A percentile compares a stretch with the other conserved stretches of the same genome.
These are phyloP conservation scores for Drosophila ustulata DNA, from an alignment of 2,888 invertebrate genomes.

Conservation along the genomic window DNA sequence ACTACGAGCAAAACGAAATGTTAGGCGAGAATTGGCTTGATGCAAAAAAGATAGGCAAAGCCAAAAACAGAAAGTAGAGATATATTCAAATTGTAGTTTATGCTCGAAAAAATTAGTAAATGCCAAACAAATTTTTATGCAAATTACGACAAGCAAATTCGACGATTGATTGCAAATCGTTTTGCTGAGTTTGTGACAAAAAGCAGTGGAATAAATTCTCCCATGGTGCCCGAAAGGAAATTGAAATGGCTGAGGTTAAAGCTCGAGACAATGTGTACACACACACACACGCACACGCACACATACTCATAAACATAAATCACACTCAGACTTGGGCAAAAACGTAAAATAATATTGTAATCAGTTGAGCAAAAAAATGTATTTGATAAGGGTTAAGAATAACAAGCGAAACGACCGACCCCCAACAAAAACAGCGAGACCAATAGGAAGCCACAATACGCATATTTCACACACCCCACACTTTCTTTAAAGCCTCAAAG, in stretches of 20 bases:
- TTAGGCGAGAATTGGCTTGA: slow-evolving; percentile 16
- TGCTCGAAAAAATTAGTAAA: slow-evolving; percentile 42
- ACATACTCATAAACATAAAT: slow-evolving; percentile 43
- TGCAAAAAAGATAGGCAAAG: neutral
- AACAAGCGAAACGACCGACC: slow-evolving; percentile 16
- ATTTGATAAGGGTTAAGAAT: slow-evolving; percentile 67
- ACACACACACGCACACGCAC: neutral
- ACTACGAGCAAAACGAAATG: slow-evolving; percentile 33
- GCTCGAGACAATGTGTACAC: neutral
- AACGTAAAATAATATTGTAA: slow-evolving; percentile 60
- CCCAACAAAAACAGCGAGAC: slow-evolving; percentile 3
- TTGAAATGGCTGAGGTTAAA: slow-evolving; percentile 16
- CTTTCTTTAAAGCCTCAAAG: slow-evolving; percentile 28
- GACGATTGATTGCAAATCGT: slow-evolving; percentile 26
- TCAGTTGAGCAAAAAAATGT: slow-evolving; percentile 43
- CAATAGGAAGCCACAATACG: slow-evolving; percentile 38
- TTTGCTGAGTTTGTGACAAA: slow-evolving; percentile 34
- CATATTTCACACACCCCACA: slow-evolving; percentile 52
- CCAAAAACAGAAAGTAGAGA: neutral
- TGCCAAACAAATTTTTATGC: slow-evolving; percentile 48
- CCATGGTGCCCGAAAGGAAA: slow-evolving; percentile 9
- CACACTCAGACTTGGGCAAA: slow-evolving; percentile 16
- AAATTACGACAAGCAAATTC: slow-evolving; percentile 35
- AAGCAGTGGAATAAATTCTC: slow-evolving; percentile 1
- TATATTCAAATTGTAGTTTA: slow-evolving; percentile 38